phyloP scores from a whole-genome alignment of 2,113 vertebrate genomes.

The Bucco capensis region DNA sequence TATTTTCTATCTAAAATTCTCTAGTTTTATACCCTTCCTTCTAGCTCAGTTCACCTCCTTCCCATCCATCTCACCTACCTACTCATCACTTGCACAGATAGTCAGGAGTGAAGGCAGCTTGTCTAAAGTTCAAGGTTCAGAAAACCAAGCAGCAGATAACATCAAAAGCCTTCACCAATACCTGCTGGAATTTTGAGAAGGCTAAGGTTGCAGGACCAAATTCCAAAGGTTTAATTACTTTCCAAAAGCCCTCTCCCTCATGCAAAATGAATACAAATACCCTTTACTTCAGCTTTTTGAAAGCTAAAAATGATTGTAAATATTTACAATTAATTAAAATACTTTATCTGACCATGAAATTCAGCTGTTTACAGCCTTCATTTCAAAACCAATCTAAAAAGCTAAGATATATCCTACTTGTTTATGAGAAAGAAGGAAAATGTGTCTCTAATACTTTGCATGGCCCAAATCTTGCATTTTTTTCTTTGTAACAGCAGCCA shows the following conservation, averaged over 20 bases:
- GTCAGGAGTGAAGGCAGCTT: background rate
- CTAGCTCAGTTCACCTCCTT: background rate
- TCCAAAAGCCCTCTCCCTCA: background rate
- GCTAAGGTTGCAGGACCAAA: background rate
- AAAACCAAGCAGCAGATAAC: background rate
- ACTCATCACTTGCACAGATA: background rate
- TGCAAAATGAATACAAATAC: background rate
- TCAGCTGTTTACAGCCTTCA: background rate
- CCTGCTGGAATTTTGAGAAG: background rate
- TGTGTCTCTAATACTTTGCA: slow-evolving; percentile 66
- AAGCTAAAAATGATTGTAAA: background rate
- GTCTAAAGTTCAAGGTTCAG: background rate
- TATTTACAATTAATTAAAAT: background rate
- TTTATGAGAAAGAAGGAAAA: slow-evolving; percentile 9
- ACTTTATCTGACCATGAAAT: background rate
- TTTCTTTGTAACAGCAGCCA: slow-evolving; percentile 79
- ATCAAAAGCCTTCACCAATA: background rate
- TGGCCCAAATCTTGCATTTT: slow-evolving; percentile 69
- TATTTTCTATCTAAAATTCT: background rate
- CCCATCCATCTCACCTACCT: background rate
- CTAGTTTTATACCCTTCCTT: background rate
- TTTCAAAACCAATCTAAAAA: slow-evolving; percentile 28
- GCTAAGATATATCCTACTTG: slow-evolving; percentile 39
- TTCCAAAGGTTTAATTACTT: background rate
- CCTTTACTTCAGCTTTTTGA: background rate